These are phyloP conservation scores for Hoplodrina ambigua DNA, from an alignment of 2,888 invertebrate species.

Conservation along the genomic window DNA sequence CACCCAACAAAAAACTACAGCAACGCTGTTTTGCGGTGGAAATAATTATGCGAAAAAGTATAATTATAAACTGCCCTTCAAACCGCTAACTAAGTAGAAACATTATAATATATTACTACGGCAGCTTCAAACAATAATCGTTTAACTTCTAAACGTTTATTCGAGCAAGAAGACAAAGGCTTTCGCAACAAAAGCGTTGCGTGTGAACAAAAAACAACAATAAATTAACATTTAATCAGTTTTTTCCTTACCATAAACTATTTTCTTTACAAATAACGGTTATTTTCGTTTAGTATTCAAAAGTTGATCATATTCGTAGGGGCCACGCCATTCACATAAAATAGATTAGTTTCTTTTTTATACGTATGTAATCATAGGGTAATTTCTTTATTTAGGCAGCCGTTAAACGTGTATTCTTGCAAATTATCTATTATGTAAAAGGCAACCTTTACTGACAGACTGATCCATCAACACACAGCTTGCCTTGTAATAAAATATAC, in stretches of 20 bases:
- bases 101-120: constrained; percentile 31
- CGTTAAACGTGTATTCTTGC: neutral
- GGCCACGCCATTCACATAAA: constrained; percentile 20
- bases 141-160: constrained; percentile 33
- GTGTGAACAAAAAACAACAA: constrained; percentile 59
- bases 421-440: too few species aligned
- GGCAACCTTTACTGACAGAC: too few species aligned
- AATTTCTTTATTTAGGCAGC: constrained; percentile 13
- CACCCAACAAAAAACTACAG: too few species aligned
- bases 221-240: constrained; percentile 64
- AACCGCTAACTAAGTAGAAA: constrained; percentile 8
- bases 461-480: too few species aligned
- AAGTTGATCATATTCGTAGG: constrained; percentile 43
- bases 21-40: too few species aligned
- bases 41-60: too few species aligned
- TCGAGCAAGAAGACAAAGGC: constrained; percentile 49
- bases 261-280: constrained; percentile 56
- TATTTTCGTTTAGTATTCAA: constrained; percentile 47
- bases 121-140: constrained; percentile 32
- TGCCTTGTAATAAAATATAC: too few species aligned
- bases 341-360: constrained; percentile 39
- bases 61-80: neutral
- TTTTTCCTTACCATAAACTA: constrained; percentile 47
- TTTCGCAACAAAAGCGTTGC: constrained; percentile 46
- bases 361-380: constrained; percentile 24